Evolutionary conservation across 2,797 vertebrate genomes (phyloP).

Genomic region (Botia almorhae): DNA sequence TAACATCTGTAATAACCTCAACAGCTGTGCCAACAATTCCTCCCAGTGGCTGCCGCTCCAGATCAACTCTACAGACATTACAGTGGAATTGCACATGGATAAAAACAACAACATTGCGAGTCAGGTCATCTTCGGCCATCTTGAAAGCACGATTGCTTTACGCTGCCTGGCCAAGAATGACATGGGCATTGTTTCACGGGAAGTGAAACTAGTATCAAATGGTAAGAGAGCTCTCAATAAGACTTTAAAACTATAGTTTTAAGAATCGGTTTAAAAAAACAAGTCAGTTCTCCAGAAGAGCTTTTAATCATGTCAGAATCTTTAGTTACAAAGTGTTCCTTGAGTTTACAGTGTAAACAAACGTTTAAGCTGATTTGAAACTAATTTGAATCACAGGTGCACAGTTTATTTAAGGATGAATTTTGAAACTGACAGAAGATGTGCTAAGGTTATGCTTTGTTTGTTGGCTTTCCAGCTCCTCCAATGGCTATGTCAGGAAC

Average conservation of each 20-base stretch:
- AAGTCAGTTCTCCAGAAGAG: neutral
- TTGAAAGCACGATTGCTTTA: slow-evolving; percentile 90
- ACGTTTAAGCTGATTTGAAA: slow-evolving; percentile 40
- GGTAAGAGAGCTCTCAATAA: slow-evolving; percentile 78
- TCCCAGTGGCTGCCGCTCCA: slow-evolving; percentile 85
- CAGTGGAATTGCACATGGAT: slow-evolving; percentile 79
- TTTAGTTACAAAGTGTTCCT: neutral
- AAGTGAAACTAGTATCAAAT: slow-evolving; percentile 92
- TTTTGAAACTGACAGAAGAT: slow-evolving; percentile 28
- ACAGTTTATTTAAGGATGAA: slow-evolving; percentile 38
- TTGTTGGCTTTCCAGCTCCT: slow-evolving; percentile 28
- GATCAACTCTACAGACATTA: slow-evolving; percentile 86
- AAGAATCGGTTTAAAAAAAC: neutral
- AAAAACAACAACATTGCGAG: slow-evolving; percentile 86
- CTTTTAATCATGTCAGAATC: neutral
- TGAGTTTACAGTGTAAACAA: slow-evolving; percentile 7
- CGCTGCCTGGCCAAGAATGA: slow-evolving; percentile 89
- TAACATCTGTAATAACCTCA: slow-evolving; percentile 2
- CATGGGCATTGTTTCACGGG: slow-evolving; percentile 83
- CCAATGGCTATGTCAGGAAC: slow-evolving; percentile 40
- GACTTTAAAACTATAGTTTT: no score
- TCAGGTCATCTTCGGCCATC: slow-evolving; percentile 88
- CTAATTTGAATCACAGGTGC: slow-evolving; percentile 43
- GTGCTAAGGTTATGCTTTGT: slow-evolving; percentile 40
- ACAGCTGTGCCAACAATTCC: slow-evolving; percentile 92